Base-by-base conservation (phyloP, 1,140 invertebrate genomes). In the Saccostrea cuccullata region DNA sequence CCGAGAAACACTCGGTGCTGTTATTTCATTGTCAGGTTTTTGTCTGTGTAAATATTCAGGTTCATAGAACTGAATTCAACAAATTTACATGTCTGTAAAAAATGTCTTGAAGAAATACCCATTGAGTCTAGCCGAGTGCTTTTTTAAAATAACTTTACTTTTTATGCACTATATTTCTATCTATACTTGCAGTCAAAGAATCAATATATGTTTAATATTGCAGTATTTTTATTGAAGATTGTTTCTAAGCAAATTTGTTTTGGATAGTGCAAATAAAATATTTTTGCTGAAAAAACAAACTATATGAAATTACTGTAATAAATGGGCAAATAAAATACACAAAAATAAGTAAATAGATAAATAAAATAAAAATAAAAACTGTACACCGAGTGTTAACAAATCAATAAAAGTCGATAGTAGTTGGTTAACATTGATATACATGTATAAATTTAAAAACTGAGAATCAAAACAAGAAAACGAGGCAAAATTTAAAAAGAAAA, bases 41-140 rank as follows among this genome's bases (percentile, higher is more conserved):
- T 77, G 70, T 77, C 70, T 77, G 70, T 77, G 70, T 26, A 77
- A 77, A 77, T 77, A 77, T 77, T 77, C 70, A 15, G 70, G 70
- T 77, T 77, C 70, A 77, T 77, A 26, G 70, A 77, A 77, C 30
- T 77, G 70, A 77, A 77, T 77, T 77, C 26, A 77, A 77, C 70
- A 30, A 77, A 77, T 77, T 77, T 77, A 77, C 70, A 77, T 77
- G 70, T 77, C 70, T 77, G 70, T 77, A 77, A 77, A 77, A 77
- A 77, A 77, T 36, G 70, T 77, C 70, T 77, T 77, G 23, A 77
- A 77, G 26, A 77, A 77, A 30, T 36, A 26, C 70, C 70, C 26
- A 77, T 77, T 77, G 70, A 77, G 70, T 77, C 70, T 77, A 36
- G 70, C 70, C 70, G 70, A 77, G 70, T 77, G 70, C 23, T 77